Percentiles rank a stretch among this genome's conserved stretches.
Conservation (phyloP, 2,113 vertebrate species). For the Scomber japonicus region DNA sequence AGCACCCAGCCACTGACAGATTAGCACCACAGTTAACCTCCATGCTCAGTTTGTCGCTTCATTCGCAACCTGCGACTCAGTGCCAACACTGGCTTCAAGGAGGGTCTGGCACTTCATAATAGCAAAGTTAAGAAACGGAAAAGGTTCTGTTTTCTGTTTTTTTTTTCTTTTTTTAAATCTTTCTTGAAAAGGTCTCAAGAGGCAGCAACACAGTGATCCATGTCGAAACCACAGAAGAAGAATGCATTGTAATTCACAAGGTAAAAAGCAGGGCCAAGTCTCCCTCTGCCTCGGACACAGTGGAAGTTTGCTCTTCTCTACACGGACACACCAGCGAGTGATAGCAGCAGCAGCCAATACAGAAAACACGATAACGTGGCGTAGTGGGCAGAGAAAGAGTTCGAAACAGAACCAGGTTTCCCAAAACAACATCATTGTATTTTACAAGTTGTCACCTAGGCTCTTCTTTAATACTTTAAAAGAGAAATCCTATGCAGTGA, state of each 20-base stretch:
- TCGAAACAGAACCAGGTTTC: slow-evolving; percentile 68
- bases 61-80: slow-evolving; percentile 65
- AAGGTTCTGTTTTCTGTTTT: slow-evolving; percentile 42
- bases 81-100: slow-evolving; percentile 76
- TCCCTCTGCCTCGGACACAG: slow-evolving; percentile 71
- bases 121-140: slow-evolving; percentile 74
- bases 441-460: not conserved
- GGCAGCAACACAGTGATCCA: slow-evolving; percentile 59
- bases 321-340: slow-evolving; percentile 64
- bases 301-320: slow-evolving; percentile 73
- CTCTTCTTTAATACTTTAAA: slow-evolving; percentile 31
- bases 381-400: slow-evolving; percentile 82
- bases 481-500: not conserved
- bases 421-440: slow-evolving; percentile 58
- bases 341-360: slow-evolving; percentile 76
- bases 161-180: slow-evolving; percentile 26
- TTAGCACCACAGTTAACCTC: slow-evolving; percentile 81
- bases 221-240: slow-evolving; percentile 59
- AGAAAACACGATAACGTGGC: slow-evolving; percentile 72
- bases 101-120: slow-evolving; percentile 82
- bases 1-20: slow-evolving; percentile 79
- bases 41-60: slow-evolving; percentile 75
- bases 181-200: slow-evolving; percentile 56
- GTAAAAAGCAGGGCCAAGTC: slow-evolving; percentile 62
- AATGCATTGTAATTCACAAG: slow-evolving; percentile 51